Evolutionary conservation across 37 sponge, comb jelly and placozoan genomes (phyloP), one percentile per base, ranked within the genome.

Genomic region (Theonella swinhoei): DNA sequence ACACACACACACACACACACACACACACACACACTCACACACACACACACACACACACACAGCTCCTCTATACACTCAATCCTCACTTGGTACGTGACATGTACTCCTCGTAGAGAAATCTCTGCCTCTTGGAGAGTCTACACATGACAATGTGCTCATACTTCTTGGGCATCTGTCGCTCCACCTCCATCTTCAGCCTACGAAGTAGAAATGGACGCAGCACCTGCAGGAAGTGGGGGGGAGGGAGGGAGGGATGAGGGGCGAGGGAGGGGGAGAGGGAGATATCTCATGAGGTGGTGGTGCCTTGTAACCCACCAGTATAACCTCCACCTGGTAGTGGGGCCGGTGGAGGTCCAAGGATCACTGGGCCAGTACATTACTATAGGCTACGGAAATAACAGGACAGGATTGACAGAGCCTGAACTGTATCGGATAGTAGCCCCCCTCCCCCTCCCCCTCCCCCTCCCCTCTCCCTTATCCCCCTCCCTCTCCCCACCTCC

Each of bases 91-190:
- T 42, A 76, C 96, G 69, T 17, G 93, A 89, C 99, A 99, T 95
- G 90, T 90, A 99, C 31, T 93, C 99, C 35, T 99, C 99, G 61
- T 99, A 99, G 30, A 99, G 95, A 43, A 89, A 96, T 8, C 95
- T 61, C 88, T 99, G 99, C 62, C 99, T 78, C 84, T 95, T 99
- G 39, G 97, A 96, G 77, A 99, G 88, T 23, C 90, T 65, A 70
- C 99, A 99, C 80, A 75, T 26, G 39, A 99, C 62, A 19, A 95
- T 73, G 72, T 96, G 97, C 73, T 99, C 99, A 83, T 82, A 95
- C 80, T 99, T 99, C 87, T 88, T 92, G 5, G 99, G 99, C 80
- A 99, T 88, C 88, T 99, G 99, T 40, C 92, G 88, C 84, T 99
- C 99, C 42, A 99, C 99, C 69, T 99, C 99, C 36, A 79, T 67